Percentiles rank a stretch among this genome's conserved stretches.
Conservation (phyloP, 2,888 invertebrate genomes). For the Xestobium rufovillosum region DNA sequence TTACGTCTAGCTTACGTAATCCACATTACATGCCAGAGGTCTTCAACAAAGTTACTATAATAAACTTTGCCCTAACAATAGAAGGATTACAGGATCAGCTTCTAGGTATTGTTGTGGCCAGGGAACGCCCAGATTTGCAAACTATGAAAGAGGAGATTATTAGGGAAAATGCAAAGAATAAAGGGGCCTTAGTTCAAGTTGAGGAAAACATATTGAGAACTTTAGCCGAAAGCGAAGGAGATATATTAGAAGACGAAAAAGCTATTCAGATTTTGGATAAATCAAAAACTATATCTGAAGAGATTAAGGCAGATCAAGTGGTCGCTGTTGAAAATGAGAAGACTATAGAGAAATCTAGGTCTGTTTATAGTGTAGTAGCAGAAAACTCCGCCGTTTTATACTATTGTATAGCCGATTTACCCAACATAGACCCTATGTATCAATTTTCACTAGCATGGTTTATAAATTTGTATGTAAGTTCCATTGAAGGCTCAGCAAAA, state of each 20-base stretch:
- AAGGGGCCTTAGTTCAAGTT: constrained; percentile 70
- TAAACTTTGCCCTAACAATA: constrained; percentile 77
- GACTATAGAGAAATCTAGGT: constrained; percentile 69
- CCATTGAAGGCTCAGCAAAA: constrained; percentile 68
- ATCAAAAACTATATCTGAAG: constrained; percentile 72
- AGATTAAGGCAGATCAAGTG: constrained; percentile 76
- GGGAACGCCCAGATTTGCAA: constrained; percentile 77
- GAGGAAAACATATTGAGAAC: constrained; percentile 86
- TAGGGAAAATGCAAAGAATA: constrained; percentile 71
- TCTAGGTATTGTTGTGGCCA: constrained; percentile 75
- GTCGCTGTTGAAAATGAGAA: constrained; percentile 67
- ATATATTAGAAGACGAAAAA: constrained; percentile 84
- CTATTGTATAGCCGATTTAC: constrained; percentile 75
- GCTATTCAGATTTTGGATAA: constrained; percentile 83
- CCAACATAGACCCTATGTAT: constrained; percentile 83
- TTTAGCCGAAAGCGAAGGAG: constrained; percentile 72
- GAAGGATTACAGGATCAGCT: constrained; percentile 79
- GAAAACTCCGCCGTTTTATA: constrained; percentile 73
- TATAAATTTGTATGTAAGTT: constrained; percentile 69
- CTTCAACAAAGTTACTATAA: constrained; percentile 72
- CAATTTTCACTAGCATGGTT: constrained; percentile 84
- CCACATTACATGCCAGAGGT: constrained; percentile 82
- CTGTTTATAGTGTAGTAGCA: constrained; percentile 69
- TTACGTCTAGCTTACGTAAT: constrained; percentile 76
- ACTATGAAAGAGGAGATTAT: constrained; percentile 72